These are phyloP conservation scores for Laterallus jamaicensis DNA, from an alignment of 2,113 vertebrate genomes.

Conservation along the genomic window DNA sequence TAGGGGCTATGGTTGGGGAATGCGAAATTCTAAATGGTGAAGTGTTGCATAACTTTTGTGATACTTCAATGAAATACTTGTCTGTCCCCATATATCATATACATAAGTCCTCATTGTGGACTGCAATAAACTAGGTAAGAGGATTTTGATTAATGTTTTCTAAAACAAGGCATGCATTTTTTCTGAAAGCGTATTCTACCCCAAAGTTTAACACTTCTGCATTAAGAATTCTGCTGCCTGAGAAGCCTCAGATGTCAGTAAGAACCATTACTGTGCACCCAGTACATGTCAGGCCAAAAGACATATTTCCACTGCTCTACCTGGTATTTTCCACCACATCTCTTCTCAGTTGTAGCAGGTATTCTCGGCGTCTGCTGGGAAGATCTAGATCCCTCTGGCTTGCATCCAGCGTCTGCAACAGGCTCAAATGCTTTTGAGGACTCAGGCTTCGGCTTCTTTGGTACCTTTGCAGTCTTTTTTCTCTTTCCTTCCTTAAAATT, in stretches of 20 bases:
- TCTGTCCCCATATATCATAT: background rate
- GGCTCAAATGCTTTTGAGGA: conserved; percentile 78
- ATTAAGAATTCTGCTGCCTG: background rate
- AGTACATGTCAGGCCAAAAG: background rate
- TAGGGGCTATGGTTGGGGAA: background rate
- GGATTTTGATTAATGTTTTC: background rate
- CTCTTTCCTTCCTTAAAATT: conserved; percentile 79
- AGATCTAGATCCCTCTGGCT: conserved; percentile 60
- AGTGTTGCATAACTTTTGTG: background rate
- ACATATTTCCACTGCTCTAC: conserved; percentile 50
- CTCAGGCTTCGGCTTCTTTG: conserved; percentile 85
- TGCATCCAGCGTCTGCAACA: conserved; percentile 40
- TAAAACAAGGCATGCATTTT: background rate
- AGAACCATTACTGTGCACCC: background rate
- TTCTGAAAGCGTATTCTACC: background rate
- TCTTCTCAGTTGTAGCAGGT: conserved; percentile 84
- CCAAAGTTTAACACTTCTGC: background rate
- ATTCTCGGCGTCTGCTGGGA: conserved; percentile 80
- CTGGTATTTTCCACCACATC: conserved; percentile 84
- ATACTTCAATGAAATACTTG: background rate
- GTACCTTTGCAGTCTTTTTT: conserved; percentile 78
- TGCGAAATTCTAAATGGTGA: background rate
- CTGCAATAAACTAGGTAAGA: background rate
- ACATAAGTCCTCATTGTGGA: background rate
- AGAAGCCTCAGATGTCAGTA: background rate